phyloP scores from a whole-genome alignment of 2,113 vertebrate species.

The Smithornis capensis region DNA sequence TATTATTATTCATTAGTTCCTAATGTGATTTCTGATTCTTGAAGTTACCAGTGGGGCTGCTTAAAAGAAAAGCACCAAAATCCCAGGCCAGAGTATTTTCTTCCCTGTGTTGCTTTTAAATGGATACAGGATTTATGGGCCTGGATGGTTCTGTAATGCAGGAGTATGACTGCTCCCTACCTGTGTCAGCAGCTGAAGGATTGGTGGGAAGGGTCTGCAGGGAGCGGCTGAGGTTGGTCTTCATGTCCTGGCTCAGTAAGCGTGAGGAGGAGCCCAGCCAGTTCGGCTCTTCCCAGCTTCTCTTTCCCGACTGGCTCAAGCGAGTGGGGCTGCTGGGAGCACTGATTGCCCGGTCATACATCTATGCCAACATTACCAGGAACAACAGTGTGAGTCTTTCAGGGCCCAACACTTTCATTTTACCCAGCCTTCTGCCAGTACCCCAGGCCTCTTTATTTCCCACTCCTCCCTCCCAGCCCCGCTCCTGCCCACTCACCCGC shows the following conservation, averaged over 20 bases:
- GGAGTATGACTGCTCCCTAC: slow-evolving; percentile 55
- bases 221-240: slow-evolving; percentile 88
- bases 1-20: background rate
- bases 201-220: slow-evolving; percentile 90
- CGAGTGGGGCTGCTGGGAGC: slow-evolving; percentile 95
- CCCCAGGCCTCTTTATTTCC: rapidly evolving
- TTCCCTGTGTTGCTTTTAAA: background rate
- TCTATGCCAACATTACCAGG: slow-evolving; percentile 70
- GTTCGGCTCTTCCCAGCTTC: slow-evolving; percentile 96
- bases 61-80: background rate
- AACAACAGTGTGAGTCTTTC: rapidly evolving
- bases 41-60: background rate
- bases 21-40: background rate
- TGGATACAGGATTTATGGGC: background rate
- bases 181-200: slow-evolving; percentile 71
- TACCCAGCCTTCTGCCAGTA: background rate
- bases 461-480: background rate
- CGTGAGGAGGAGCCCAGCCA: slow-evolving; percentile 93
- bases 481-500: slow-evolving; percentile 68
- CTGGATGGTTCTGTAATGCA: background rate
- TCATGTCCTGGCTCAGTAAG: slow-evolving; percentile 88
- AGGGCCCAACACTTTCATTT: rapidly evolving
- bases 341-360: slow-evolving; percentile 94
- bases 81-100: background rate
- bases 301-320: slow-evolving; percentile 84